These are phyloP conservation scores for Shargacucullia verbasci DNA, from an alignment of 2,888 invertebrate genomes.

Conservation along the genomic window DNA sequence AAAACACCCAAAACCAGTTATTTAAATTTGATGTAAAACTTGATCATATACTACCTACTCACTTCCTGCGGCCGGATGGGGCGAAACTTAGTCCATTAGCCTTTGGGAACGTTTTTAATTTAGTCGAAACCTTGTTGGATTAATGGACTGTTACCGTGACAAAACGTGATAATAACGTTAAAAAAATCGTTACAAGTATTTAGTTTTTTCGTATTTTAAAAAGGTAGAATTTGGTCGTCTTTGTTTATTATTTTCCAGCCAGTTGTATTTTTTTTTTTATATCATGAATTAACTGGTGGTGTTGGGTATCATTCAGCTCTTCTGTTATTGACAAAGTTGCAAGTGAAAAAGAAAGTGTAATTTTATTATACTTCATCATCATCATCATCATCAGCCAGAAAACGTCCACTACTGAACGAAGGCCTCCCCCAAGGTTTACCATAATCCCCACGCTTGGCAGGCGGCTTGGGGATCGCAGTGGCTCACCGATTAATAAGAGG, in stretches of 20 bases:
- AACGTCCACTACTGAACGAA: too few relatives aligned
- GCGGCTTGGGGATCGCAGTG: too few relatives aligned
- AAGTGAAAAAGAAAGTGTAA: too few relatives aligned
- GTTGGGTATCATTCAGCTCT: background rate
- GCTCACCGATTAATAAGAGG: too few relatives aligned
- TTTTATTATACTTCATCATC: too few relatives aligned
- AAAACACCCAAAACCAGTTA: slow-evolving; percentile 14
- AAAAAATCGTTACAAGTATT: slow-evolving; percentile 38
- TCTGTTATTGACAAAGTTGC: too few relatives aligned
- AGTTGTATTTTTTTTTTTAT: slow-evolving; percentile 13
- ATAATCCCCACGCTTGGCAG: too few relatives aligned
- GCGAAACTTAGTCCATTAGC: slow-evolving; percentile 62
- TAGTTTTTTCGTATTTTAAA: slow-evolving; percentile 35
- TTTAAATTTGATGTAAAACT: slow-evolving; percentile 38
- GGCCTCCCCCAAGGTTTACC: too few relatives aligned
- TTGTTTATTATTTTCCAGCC: slow-evolving; percentile 39
- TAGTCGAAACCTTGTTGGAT: slow-evolving; percentile 59
- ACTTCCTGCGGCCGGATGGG: slow-evolving; percentile 51
- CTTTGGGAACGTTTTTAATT: slow-evolving; percentile 62
- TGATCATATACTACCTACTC: slow-evolving; percentile 41
- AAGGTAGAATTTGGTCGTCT: slow-evolving; percentile 30
- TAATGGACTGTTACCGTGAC: slow-evolving; percentile 63
- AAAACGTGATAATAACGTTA: slow-evolving; percentile 54
- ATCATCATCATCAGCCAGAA: too few relatives aligned
- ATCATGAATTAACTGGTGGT: too few relatives aligned